Evolutionary conservation across 2,113 vertebrate genomes (phyloP).

Genomic region (Lethenteron reissneri): DNA sequence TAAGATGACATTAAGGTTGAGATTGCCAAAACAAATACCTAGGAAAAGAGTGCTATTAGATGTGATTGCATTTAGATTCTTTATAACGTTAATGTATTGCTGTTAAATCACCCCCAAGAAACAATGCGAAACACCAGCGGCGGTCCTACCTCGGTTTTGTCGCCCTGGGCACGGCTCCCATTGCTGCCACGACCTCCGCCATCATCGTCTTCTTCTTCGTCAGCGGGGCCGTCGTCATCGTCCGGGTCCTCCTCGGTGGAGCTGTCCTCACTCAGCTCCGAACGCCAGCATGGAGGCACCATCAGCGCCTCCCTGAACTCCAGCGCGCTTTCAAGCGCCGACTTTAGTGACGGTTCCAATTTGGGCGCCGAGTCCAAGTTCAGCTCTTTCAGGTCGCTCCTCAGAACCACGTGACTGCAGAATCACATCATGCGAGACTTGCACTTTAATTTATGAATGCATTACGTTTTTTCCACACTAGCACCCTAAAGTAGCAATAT

Average conservation of each 20-base stretch:
- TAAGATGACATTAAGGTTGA: no score
- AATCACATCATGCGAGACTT: no score
- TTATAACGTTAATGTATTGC: no score
- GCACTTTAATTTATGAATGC: no score
- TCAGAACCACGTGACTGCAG: slow-evolving; percentile 44
- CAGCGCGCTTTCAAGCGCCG: slow-evolving; percentile 12
- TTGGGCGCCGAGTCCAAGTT: slow-evolving; percentile 30
- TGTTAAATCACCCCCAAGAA: no score
- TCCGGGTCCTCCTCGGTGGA: slow-evolving; percentile 60
- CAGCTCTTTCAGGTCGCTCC: slow-evolving; percentile 50
- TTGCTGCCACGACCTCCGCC: slow-evolving; percentile 29
- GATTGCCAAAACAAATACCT: no score
- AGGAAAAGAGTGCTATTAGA: no score
- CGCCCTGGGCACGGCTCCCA: neutral
- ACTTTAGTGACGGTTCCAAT: slow-evolving; percentile 34
- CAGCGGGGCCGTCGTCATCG: slow-evolving; percentile 37
- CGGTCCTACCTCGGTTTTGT: neutral
- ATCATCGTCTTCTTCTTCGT: slow-evolving; percentile 35
- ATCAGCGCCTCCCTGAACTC: slow-evolving; percentile 2
- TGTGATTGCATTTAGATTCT: no score
- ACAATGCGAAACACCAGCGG: no score
- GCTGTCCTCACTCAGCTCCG: slow-evolving; percentile 91
- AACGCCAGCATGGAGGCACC: slow-evolving; percentile 70
- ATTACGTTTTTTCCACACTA: no score
- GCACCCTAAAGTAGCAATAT: no score